Base-by-base conservation (phyloP, 2,797 vertebrate genomes). In the Podargus strigoides region DNA sequence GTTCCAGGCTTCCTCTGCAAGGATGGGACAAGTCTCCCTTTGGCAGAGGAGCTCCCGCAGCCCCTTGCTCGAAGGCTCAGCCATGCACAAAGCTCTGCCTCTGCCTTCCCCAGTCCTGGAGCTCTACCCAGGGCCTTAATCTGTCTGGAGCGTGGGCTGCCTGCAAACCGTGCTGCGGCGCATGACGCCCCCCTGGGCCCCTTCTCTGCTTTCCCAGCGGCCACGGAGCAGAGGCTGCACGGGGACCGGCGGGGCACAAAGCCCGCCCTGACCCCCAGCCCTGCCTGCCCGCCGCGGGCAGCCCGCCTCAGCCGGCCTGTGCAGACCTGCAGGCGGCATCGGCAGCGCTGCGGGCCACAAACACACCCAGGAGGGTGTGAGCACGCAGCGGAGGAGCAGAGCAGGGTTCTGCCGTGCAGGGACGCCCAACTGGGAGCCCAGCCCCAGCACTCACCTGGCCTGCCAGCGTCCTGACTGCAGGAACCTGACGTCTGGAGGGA, bases 321-420 rank as follows among this genome's bases (percentile, higher is more conserved):
- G 86, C 89, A 47, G 94, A 86, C 95, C 95, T 96, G 92, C 86
- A 63, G 86, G 83, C 56, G 11, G 84, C 56, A 75, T 19, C 41
- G 24, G 49, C 80, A 55, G 70, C 37, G 23, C 80, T 2, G 73
- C 12, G 37, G 84, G 91, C 63, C 75, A 6, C 24, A 21, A 88
- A 94, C 96, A 96, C 96, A 94, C 95, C 96, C 95, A 72, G 64
- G 1, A 64, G 93, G 93, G 95, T 67, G 95, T 94, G 94, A 74
- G 88, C 79, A 24, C 24, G 69, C 70, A 6, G 84, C n/a, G 4
- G 32, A 9, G 49, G 47, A 49, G 49, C 60, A 12, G 58, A 67
- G 76, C 62, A 4, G 52, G 64, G 64, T 42, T 60, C 21, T 23
- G 82, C 74, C 4, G 44, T 15, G 14, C 77, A 59, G 56, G 80